These are phyloP conservation scores for Brachionus rubens DNA, from an alignment of 1,140 invertebrate genomes.

Conservation along the genomic window DNA sequence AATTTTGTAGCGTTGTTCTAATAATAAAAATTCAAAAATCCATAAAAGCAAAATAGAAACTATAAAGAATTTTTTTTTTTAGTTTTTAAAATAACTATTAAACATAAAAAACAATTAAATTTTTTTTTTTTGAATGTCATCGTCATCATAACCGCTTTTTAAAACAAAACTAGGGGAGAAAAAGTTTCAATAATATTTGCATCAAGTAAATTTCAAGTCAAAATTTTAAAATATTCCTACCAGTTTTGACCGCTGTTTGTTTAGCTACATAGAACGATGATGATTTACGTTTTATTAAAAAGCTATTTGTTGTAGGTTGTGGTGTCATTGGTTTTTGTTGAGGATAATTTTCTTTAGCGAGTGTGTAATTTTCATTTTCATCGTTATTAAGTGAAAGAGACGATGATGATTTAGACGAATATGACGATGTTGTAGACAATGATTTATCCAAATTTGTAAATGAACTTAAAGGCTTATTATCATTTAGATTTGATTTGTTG, in stretches of 20 bases:
- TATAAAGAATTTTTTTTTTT: not conserved
- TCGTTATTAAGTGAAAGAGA: not conserved
- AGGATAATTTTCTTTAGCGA: not conserved
- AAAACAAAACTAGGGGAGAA: slow-evolving; percentile 13
- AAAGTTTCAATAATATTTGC: slow-evolving; percentile 24
- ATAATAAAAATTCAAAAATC: too few species aligned
- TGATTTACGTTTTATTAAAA: slow-evolving; percentile 6
- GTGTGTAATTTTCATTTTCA: not conserved
- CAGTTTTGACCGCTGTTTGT: slow-evolving; percentile 14
- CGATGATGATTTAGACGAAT: slow-evolving; percentile 9
- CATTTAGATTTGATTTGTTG: too few species aligned
- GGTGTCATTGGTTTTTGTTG: too few species aligned
- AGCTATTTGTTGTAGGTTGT: not conserved
- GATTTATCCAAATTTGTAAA: slow-evolving; percentile 9
- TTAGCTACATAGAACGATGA: slow-evolving; percentile 9
- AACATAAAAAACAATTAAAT: not conserved
- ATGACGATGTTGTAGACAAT: slow-evolving; percentile 4
- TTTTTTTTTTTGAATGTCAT: slow-evolving; percentile 34
- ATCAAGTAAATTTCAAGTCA: not conserved
- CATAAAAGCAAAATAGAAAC: too few species aligned
- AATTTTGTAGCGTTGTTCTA: too few species aligned
- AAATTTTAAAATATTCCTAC: not conserved
- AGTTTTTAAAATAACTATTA: not conserved
- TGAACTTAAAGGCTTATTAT: not conserved
- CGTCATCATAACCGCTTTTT: slow-evolving; percentile 20